Evolutionary conservation across 2,797 vertebrate genomes (phyloP).

Genomic region (Balearica regulorum): DNA sequence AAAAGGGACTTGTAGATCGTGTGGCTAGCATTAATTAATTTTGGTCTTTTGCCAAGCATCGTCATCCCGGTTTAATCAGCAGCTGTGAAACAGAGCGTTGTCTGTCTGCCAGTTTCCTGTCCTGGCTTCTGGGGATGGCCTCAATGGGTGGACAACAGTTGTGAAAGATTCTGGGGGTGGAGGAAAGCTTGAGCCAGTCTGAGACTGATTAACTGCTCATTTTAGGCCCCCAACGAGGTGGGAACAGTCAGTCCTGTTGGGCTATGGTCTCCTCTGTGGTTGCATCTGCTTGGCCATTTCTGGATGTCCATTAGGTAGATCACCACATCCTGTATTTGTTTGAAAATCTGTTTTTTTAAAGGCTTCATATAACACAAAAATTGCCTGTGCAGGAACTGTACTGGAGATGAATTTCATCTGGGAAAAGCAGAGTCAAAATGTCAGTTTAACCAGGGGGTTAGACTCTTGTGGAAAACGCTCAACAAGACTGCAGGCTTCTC

Average conservation of each 20-base stretch:
- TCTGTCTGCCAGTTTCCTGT: neutral
- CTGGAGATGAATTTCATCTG: neutral
- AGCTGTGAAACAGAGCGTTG: neutral
- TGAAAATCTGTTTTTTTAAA: neutral
- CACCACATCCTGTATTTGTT: neutral
- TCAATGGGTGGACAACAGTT: neutral
- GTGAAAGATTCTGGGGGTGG: neutral
- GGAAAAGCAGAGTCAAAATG: neutral
- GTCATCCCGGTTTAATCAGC: neutral
- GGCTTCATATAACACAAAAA: neutral
- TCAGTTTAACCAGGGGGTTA: neutral
- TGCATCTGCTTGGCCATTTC: neutral
- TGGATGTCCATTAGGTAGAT: neutral
- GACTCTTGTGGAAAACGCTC: neutral
- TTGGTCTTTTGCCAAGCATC: neutral
- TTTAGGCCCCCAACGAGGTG: neutral
- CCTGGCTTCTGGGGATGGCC: neutral
- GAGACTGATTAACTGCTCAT: neutral
- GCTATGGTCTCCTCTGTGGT: neutral
- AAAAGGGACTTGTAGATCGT: neutral
- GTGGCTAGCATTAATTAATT: neutral
- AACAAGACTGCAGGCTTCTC: neutral
- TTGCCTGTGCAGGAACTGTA: neutral
- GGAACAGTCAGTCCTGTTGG: neutral
- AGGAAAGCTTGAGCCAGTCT: neutral